phyloP scores from a whole-genome alignment of 1,140 invertebrate genomes.

The Micrasema minimum region DNA sequence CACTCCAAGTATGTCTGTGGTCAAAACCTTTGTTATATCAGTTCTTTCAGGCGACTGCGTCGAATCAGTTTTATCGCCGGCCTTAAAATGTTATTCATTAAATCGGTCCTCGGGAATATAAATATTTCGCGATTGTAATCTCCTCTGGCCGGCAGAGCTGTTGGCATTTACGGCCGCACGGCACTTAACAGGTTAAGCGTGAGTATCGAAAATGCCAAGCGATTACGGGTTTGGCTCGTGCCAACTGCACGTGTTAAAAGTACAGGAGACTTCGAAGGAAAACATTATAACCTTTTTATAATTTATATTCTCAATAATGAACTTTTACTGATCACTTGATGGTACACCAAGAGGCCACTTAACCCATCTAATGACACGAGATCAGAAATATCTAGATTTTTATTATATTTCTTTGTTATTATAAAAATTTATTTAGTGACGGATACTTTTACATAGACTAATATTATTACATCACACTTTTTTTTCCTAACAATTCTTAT shows the following conservation, averaged over 20 bases:
- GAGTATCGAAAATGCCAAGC: constrained; percentile 2
- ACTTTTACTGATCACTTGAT: too few species aligned
- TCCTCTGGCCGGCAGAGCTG: constrained; percentile 35
- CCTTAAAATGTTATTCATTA: constrained; percentile 40
- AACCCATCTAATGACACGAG: too few species aligned
- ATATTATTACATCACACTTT: too few species aligned
- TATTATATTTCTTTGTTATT: too few species aligned
- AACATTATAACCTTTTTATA: background rate
- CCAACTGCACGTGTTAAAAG: constrained; percentile 10
- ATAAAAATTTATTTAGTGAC: too few species aligned
- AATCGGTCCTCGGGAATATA: constrained; percentile 27
- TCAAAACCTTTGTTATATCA: background rate
- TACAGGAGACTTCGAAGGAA: background rate
- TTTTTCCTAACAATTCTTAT: too few species aligned
- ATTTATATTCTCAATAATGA: background rate
- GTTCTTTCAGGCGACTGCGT: background rate
- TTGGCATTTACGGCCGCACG: constrained; percentile 46
- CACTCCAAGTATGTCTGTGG: too few species aligned
- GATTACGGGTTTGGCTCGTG: constrained; percentile 43
- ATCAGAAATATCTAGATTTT: too few species aligned
- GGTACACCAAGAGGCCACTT: too few species aligned
- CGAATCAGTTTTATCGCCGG: constrained; percentile 20
- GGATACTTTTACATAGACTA: too few species aligned
- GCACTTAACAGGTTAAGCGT: constrained; percentile 45
- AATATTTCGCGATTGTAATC: constrained; percentile 33